phyloP scores from a whole-genome alignment of 2,888 invertebrate genomes.

The Dione vanillae region DNA sequence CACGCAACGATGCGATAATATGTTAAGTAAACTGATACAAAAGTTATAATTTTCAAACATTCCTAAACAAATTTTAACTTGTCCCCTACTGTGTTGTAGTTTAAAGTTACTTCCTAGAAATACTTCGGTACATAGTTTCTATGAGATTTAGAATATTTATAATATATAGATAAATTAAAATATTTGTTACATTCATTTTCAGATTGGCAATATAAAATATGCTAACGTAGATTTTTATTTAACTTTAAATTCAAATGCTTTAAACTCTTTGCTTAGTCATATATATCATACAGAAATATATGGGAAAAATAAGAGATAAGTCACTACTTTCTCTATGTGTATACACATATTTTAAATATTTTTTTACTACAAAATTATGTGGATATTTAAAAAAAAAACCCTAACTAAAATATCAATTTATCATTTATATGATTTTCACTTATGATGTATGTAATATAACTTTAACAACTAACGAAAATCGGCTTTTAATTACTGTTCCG shows the following conservation, averaged over 20 bases:
- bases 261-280: no score
- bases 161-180: neutral
- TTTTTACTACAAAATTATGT: no score
- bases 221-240: neutral
- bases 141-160: neutral
- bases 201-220: neutral
- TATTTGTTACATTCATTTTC: neutral
- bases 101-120: neutral
- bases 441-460: neutral
- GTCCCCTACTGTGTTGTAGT: slow-evolving; percentile 9
- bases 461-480: neutral
- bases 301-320: no score
- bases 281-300: no score
- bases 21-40: neutral
- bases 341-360: no score
- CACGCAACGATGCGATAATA: neutral
- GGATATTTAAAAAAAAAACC: no score
- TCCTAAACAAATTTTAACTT: slow-evolving; percentile 17
- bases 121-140: slow-evolving; percentile 2
- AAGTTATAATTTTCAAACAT: slow-evolving; percentile 10
- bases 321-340: no score
- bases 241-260: neutral
- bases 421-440: neutral
- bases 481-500: neutral
- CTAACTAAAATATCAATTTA: no score